These are phyloP conservation scores for Chrysochloris asiatica DNA, from an alignment of 2,113 vertebrate species.

Conservation along the genomic window DNA sequence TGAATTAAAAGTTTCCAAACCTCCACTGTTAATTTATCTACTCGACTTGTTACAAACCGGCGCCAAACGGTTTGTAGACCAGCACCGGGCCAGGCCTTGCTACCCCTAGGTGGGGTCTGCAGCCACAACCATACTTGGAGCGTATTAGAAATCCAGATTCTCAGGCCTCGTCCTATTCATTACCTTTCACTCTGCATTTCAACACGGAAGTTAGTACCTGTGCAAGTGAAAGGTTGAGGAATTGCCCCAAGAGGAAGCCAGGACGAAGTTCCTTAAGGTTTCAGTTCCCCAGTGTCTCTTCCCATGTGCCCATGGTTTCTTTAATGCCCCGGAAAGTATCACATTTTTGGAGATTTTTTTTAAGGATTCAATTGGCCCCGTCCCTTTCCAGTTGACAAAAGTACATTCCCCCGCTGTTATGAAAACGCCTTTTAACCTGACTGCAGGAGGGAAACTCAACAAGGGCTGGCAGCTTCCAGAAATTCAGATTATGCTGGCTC, in stretches of 20 bases:
- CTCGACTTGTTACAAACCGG: background rate
- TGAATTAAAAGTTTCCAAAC: background rate
- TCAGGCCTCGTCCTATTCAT: background rate
- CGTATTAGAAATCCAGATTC: background rate
- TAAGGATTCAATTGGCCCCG: background rate
- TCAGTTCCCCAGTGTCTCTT: background rate
- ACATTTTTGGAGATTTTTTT: background rate
- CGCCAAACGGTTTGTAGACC: background rate
- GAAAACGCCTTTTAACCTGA: background rate
- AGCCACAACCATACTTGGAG: background rate
- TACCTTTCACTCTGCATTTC: background rate
- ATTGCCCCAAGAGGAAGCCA: background rate
- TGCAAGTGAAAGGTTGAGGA: background rate
- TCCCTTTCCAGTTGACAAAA: slow-evolving; percentile 11
- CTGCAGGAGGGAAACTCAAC: slow-evolving; percentile 36
- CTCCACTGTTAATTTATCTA: background rate
- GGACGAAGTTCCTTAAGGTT: too few relatives aligned
- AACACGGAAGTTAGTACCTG: background rate
- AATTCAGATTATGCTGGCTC: background rate
- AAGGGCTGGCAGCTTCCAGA: slow-evolving; percentile 26
- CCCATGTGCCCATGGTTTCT: background rate
- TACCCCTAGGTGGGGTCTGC: background rate
- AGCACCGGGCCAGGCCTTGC: background rate
- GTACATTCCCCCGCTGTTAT: background rate
- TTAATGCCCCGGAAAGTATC: background rate